Evolutionary conservation across 1,140 invertebrate species (phyloP).

Genomic region (Copidosoma floridanum): DNA sequence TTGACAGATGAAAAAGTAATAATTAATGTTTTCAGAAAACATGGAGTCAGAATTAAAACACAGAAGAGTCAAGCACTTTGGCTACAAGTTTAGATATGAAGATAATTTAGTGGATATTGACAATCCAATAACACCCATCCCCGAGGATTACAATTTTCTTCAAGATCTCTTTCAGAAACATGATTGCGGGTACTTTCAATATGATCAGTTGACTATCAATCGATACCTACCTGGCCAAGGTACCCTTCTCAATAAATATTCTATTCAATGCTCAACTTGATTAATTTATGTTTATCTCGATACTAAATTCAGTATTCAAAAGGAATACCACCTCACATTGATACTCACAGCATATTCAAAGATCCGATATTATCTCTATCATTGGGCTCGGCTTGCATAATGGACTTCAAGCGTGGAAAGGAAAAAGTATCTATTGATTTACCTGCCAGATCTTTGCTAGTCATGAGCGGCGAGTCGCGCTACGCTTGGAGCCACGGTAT

Average conservation of each 20-base stretch:
- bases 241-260: slow-evolving; percentile 41
- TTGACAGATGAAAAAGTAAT: too few species aligned
- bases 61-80: slow-evolving; percentile 87
- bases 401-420: slow-evolving; percentile 79
- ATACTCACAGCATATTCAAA: slow-evolving; percentile 91
- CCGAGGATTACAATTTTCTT: slow-evolving; percentile 67
- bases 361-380: slow-evolving; percentile 86
- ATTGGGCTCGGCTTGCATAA: slow-evolving; percentile 79
- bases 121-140: slow-evolving; percentile 70
- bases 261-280: slow-evolving; percentile 1
- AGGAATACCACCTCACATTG: slow-evolving; percentile 95
- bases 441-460: slow-evolving; percentile 74
- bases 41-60: slow-evolving; percentile 69
- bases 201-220: slow-evolving; percentile 93
- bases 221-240: slow-evolving; percentile 89
- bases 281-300: background rate
- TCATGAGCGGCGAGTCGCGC: slow-evolving; percentile 81
- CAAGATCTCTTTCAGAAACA: slow-evolving; percentile 62
- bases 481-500: slow-evolving; percentile 88
- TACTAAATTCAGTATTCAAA: slow-evolving; percentile 36
- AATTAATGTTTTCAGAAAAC: slow-evolving; percentile 25
- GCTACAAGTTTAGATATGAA: slow-evolving; percentile 90
- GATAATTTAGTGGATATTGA: slow-evolving; percentile 82
- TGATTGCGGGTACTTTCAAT: slow-evolving; percentile 56
- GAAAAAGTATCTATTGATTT: slow-evolving; percentile 65